Evolutionary conservation across 2,888 invertebrate genomes (phyloP), one percentile per base, ranked within the genome.

Genomic region (Apodemia duryi): DNA sequence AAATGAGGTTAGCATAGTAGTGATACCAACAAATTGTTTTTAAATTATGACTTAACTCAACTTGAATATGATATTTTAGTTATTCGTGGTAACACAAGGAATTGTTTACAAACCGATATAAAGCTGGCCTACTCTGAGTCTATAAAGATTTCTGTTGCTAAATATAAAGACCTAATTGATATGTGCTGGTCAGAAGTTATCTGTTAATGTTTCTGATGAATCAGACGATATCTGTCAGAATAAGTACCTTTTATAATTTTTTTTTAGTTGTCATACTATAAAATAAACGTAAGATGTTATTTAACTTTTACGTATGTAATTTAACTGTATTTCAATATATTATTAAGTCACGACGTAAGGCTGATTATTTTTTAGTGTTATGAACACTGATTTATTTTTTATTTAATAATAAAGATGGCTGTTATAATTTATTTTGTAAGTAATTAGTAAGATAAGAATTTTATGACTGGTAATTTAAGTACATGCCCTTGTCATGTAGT

Each of bases 21-120:
- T 63, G 68, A 72, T 38, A 65, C 68, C 1, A 70, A 71, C 62
- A 70, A 71, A 66, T 67, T 71, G 28, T 63, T 65, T 61, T 67
- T 51, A 60, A 69, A 66, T 61, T 66, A 68, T 64, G 62, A 66
- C 21, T 63, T 69, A 35, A 35, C 32, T 32, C 32, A 29, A 65
- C 38, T 41, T 57, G 65, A 68, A 35, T 69, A 70, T 61, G 57
- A 70, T 64, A 65, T 62, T 65, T 65, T 69, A 62, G 52, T 68
- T 61, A 61, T 61, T 61, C 61, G 61, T n/a, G 38, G 38, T 61
- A 41, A 29, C 51, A 51, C 51, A 51, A 64, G 67, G 38, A 67
- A 69, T 52, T 66, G 66, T 0, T 46, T 65, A 62, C 67, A 49
- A 66, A 63, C 65, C 62, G 66, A 67, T 32, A 63, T 63, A 29